A percentile compares a stretch with the other conserved stretches of the same genome.
Evolutionary conservation across 2,888 invertebrate genomes (phyloP).

Genomic region (Drosophila putrida): DNA sequence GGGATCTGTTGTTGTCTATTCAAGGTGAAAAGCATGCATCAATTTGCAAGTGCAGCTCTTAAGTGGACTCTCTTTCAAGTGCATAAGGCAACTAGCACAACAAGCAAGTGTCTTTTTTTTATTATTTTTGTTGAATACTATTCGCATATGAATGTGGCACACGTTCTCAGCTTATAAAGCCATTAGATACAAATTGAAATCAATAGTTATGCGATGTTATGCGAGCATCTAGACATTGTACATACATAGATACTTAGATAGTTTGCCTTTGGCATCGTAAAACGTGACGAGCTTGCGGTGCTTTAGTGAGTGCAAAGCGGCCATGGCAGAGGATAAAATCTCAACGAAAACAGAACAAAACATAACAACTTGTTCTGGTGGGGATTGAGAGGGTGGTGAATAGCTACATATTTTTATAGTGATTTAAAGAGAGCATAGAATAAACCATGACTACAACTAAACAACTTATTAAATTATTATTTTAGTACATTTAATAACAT

Average conservation of each 20-base stretch:
- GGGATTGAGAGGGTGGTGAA: conserved; percentile 1
- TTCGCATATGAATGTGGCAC: conserved; percentile 5
- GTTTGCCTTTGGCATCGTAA: too few species aligned
- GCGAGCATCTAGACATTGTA: conserved; percentile 33
- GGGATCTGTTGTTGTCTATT: conserved; percentile 21
- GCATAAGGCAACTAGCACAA: conserved; percentile 1
- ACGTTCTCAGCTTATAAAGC: conserved; percentile 41
- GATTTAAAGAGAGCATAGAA: neutral
- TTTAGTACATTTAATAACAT: too few species aligned
- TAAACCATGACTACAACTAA: too few species aligned
- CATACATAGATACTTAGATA: too few species aligned
- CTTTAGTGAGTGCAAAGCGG: conserved; percentile 13
- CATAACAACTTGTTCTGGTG: neutral
- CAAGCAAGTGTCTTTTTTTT: conserved; percentile 9
- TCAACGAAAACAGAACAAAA: conserved; percentile 1
- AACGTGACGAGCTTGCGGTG: conserved; percentile 32
- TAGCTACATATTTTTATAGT: conserved; percentile 6
- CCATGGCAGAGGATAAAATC: conserved; percentile 18
- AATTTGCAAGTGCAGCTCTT: conserved; percentile 4
- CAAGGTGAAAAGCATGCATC: conserved; percentile 38
- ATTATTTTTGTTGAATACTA: neutral
- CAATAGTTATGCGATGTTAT: conserved; percentile 54
- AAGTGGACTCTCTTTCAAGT: conserved; percentile 3
- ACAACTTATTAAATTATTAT: too few species aligned
- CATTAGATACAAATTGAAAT: conserved; percentile 56